Conservation (phyloP, 2,113 vertebrate species). For the Empidonax traillii region DNA sequence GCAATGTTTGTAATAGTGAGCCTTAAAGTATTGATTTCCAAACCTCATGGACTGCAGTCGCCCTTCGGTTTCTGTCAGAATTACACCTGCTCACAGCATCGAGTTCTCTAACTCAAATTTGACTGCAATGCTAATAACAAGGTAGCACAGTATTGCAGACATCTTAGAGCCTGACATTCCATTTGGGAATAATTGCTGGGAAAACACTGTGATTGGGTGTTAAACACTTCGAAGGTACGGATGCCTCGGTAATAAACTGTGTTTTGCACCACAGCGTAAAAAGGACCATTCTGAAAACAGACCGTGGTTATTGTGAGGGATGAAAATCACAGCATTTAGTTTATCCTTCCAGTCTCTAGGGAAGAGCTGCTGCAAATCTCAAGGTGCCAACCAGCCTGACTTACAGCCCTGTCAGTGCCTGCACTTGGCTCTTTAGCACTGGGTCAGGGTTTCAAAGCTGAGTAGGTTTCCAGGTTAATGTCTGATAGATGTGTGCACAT, state of each 20-base stretch:
- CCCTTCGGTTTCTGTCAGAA: not conserved
- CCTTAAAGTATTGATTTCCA: not conserved
- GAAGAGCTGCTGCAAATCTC: not conserved
- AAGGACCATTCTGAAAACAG: constrained; percentile 62
- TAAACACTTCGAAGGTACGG: not conserved
- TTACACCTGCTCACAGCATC: not conserved
- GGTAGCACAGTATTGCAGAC: not conserved
- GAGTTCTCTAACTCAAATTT: not conserved
- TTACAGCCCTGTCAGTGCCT: not conserved
- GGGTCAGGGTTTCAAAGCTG: not conserved
- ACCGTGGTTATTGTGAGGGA: not conserved
- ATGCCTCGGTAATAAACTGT: not conserved
- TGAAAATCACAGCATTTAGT: not conserved
- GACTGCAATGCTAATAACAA: not conserved
- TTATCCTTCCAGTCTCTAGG: not conserved
- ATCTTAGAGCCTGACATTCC: not conserved
- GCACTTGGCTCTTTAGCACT: not conserved
- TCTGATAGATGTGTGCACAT: fast-evolving
- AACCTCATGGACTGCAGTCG: not conserved
- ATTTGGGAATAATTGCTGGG: not conserved
- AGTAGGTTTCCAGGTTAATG: not conserved
- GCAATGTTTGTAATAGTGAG: not conserved
- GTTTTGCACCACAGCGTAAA: not conserved
- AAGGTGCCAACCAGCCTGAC: not conserved
- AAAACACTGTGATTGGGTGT: not conserved